Conservation (phyloP, 2,888 invertebrate genomes). For the Onthophagus sagittarius region DNA sequence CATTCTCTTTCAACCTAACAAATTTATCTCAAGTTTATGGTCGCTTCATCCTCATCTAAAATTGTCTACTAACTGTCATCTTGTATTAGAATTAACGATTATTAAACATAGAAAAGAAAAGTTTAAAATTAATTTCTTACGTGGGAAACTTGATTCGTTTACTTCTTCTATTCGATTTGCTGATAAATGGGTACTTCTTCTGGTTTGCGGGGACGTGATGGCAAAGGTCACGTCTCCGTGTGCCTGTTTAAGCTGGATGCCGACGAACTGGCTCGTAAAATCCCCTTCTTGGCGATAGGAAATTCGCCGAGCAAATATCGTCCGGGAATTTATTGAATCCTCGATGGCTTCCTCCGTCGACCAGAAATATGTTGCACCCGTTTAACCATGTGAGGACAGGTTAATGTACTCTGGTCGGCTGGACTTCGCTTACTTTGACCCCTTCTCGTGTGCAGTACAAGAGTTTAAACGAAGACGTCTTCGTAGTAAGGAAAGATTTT, state of each 20-base stretch:
- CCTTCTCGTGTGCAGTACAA: constrained; percentile 24
- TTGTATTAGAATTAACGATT: not conserved
- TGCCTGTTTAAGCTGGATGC: not conserved
- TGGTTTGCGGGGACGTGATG: not conserved
- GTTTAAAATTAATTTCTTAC: not conserved
- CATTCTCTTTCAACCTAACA: not conserved
- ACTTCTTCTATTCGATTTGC: not conserved
- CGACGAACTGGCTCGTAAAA: not conserved
- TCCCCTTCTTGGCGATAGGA: not conserved
- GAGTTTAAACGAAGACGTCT: not conserved
- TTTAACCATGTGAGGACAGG: constrained; percentile 35
- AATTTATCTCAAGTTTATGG: not conserved
- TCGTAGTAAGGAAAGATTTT: not conserved
- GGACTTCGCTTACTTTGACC: constrained; percentile 29
- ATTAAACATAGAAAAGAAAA: not conserved
- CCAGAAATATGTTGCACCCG: constrained; percentile 34
- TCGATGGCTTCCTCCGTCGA: constrained; percentile 26
- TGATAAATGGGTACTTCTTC: not conserved
- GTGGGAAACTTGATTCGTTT: not conserved
- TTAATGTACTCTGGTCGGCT: constrained; percentile 33
- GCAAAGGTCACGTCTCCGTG: not conserved
- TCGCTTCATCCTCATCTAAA: not conserved
- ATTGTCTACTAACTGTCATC: not conserved
- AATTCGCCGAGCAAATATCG: constrained; percentile 13
- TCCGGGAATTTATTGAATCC: constrained; percentile 24